phyloP scores from a whole-genome alignment of 2,797 vertebrate species.

The Spondyliosoma cantharus region DNA sequence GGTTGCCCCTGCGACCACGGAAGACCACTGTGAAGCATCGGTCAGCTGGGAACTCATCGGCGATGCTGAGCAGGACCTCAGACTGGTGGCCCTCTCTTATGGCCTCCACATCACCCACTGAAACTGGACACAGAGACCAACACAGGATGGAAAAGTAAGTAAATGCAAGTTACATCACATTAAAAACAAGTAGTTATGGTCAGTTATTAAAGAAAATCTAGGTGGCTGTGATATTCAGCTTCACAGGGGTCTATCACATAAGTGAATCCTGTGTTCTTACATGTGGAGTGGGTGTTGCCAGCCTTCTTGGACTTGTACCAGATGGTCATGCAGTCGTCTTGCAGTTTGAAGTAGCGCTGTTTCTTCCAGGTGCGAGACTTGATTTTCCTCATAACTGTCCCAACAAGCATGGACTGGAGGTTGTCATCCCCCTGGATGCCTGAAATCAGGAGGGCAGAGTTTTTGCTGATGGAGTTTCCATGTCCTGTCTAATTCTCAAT shows the following conservation, averaged over 20 bases:
- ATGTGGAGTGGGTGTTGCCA: slow-evolving; percentile 89
- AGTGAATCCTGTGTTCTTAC: slow-evolving; percentile 82
- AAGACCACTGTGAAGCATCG: slow-evolving; percentile 96
- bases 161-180: background rate
- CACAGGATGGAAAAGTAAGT: background rate
- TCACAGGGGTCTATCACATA: background rate
- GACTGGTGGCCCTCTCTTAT: slow-evolving; percentile 94
- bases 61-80: slow-evolving; percentile 90
- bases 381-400: slow-evolving; percentile 91
- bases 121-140: slow-evolving; percentile 82
- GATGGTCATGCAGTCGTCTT: slow-evolving; percentile 94
- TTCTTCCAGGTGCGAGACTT: slow-evolving; percentile 96
- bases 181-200: background rate
- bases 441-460: slow-evolving; percentile 51
- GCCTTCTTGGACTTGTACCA: slow-evolving; percentile 95
- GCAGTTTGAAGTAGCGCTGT: slow-evolving; percentile 91
- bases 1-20: slow-evolving; percentile 90
- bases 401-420: slow-evolving; percentile 91
- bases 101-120: slow-evolving; percentile 92
- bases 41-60: slow-evolving; percentile 89
- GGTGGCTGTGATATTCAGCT: background rate
- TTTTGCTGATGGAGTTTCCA: too few species aligned
- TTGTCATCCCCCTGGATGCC: slow-evolving; percentile 88
- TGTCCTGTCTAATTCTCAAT: too few species aligned
- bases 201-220: background rate